These are phyloP conservation scores for Drosophila phalerata DNA, from an alignment of 2,888 invertebrate genomes.

Conservation along the genomic window DNA sequence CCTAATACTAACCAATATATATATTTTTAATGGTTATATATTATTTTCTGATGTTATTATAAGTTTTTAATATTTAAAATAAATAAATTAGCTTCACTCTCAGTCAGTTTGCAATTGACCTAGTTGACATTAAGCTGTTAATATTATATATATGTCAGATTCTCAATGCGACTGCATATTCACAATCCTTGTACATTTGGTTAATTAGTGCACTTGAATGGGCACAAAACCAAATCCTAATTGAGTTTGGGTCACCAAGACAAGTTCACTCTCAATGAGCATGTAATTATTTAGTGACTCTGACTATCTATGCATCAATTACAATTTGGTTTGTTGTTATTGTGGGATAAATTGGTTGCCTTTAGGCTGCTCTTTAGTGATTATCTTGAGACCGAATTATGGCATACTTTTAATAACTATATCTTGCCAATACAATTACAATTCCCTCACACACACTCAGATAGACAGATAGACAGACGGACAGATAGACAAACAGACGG, in stretches of 20 bases:
- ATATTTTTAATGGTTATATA: too few relatives aligned
- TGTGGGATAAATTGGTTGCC: constrained; percentile 15
- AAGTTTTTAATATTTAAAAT: neutral
- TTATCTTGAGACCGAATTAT: constrained; percentile 51
- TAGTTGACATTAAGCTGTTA: constrained; percentile 2
- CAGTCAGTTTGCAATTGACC: neutral
- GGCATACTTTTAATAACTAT: constrained; percentile 68
- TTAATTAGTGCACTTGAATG: constrained; percentile 61
- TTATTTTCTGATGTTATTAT: too few relatives aligned
- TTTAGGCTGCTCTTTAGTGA: neutral
- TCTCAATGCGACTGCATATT: neutral
- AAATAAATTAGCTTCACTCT: neutral
- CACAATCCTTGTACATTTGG: constrained; percentile 16
- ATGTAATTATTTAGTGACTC: constrained; percentile 32
- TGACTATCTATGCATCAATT: constrained; percentile 32
- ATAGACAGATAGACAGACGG: neutral
- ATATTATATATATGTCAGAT: neutral
- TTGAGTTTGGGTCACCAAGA: constrained; percentile 50
- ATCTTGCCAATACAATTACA: constrained; percentile 19
- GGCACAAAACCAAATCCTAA: constrained; percentile 46
- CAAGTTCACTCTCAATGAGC: constrained; percentile 7
- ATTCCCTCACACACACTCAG: neutral
- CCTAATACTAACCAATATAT: too few relatives aligned
- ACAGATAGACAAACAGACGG: too few relatives aligned
- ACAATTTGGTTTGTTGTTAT: constrained; percentile 37